phyloP scores from a whole-genome alignment of 2,888 invertebrate species.

The Oxytorus armatus region DNA sequence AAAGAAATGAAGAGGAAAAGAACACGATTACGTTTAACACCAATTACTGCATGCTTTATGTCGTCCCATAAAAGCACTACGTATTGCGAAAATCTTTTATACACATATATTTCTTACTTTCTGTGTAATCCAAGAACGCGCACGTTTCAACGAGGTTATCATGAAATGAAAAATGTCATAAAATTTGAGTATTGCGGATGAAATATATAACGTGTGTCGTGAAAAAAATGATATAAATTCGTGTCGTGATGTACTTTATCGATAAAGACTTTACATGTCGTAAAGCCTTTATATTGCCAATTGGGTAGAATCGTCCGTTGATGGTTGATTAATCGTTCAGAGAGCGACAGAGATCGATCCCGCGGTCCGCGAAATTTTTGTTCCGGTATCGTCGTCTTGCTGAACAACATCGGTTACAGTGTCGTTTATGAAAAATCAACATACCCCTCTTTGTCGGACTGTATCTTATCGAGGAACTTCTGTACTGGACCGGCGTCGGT shows the following conservation, averaged over 20 bases:
- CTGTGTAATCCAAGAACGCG: constrained; percentile 76
- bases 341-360: constrained; percentile 23
- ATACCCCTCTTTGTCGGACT: constrained; percentile 97
- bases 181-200: constrained; percentile 26
- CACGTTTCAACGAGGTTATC: constrained; percentile 66
- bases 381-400: constrained; percentile 22
- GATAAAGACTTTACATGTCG: constrained; percentile 28
- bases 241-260: constrained; percentile 13
- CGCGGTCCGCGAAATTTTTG: constrained; percentile 39
- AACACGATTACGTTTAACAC: constrained; percentile 13
- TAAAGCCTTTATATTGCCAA: constrained; percentile 50
- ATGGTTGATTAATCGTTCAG: neutral
- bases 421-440: constrained; percentile 73
- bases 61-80: constrained; percentile 50
- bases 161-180: constrained; percentile 64
- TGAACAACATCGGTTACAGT: constrained; percentile 9
- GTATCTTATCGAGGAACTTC: constrained; percentile 95
- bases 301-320: constrained; percentile 40
- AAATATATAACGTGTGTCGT: neutral
- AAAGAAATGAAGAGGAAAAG: constrained; percentile 20
- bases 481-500: constrained; percentile 92
- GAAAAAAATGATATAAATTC: neutral
- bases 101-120: constrained; percentile 76
- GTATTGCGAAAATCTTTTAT: constrained; percentile 15
- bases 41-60: constrained; percentile 52